Evolutionary conservation across 2,797 vertebrate species (phyloP), one percentile per base, ranked within the genome.

Genomic region (Synanceia verrucosa): DNA sequence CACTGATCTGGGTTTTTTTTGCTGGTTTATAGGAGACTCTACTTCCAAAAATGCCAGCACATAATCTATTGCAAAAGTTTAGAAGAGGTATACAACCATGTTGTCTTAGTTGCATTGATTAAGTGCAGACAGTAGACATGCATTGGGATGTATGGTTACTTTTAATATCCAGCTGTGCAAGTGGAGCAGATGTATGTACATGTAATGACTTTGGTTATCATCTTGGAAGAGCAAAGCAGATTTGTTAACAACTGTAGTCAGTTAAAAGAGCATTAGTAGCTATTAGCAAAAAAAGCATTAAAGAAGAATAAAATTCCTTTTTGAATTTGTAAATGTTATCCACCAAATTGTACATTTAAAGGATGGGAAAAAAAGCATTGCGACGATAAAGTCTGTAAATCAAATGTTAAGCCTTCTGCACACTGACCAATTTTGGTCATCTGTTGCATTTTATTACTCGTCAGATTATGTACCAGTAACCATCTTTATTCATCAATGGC

Each of bases 21-120:
- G 57, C 89, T 92, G 78, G 82, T 90, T 76, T 81, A n/a, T 53
- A 67, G 71, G 67, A 80, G 76, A 57, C 66, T 78, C 53, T 57
- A 43, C 63, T 79, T 86, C 57, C 63, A 79, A n/a, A 78, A 63
- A 56, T 64, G 70, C 70, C 83, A 84, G 77, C 65, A 78, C 57
- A 83, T 76, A 76, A 66, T 84, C 65, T 77, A 68, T 58, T 52
- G 62, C 80, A 75, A 75, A 78, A 76, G 77, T 52, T 63, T 78
- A 70, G 41, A 37, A 65, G 70, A 70, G 31, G 63, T 85, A 63
- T 79, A 81, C 70, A 85, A 76, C 79, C 73, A 83, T 64, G 73
- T 80, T 61, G 77, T 72, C 47, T 56, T 67, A 78, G 70, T 53
- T 65, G 23, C 73, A 53, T 70, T 55, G 36, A 69, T 59, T 58